Evolutionary conservation across 2,797 vertebrate genomes (phyloP).

Genomic region (Erithacus rubecula): DNA sequence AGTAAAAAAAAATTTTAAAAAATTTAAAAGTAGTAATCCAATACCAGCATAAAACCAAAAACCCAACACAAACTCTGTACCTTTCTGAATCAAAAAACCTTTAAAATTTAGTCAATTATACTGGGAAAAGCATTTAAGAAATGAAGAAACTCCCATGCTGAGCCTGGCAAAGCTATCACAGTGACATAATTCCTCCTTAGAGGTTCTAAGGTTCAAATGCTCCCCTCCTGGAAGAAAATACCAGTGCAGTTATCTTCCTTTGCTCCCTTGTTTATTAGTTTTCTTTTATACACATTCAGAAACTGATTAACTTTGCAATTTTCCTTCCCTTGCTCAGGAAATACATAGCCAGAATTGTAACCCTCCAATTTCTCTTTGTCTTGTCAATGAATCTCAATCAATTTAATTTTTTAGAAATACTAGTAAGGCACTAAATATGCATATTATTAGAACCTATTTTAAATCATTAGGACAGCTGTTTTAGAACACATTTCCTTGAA

Average conservation of each 20-base stretch:
- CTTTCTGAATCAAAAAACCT: neutral
- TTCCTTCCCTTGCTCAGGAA: neutral
- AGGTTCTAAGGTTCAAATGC: neutral
- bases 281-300: neutral
- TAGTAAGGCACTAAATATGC: neutral
- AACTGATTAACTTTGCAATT: neutral
- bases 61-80: neutral
- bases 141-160: neutral
- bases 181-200: neutral
- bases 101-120: neutral
- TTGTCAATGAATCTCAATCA: neutral
- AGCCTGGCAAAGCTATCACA: neutral
- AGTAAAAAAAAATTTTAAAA: neutral
- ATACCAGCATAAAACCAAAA: neutral
- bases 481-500: conserved; percentile 11
- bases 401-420: conserved; percentile 16
- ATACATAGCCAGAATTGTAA: neutral
- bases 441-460: neutral
- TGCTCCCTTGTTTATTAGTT: neutral
- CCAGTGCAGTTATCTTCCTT: neutral
- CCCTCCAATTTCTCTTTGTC: neutral
- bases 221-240: neutral
- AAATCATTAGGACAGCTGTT: conserved; percentile 3
- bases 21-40: neutral
- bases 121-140: neutral